These are phyloP conservation scores for Pelecanus crispus DNA, from an alignment of 2,113 vertebrate genomes.

Conservation along the genomic window DNA sequence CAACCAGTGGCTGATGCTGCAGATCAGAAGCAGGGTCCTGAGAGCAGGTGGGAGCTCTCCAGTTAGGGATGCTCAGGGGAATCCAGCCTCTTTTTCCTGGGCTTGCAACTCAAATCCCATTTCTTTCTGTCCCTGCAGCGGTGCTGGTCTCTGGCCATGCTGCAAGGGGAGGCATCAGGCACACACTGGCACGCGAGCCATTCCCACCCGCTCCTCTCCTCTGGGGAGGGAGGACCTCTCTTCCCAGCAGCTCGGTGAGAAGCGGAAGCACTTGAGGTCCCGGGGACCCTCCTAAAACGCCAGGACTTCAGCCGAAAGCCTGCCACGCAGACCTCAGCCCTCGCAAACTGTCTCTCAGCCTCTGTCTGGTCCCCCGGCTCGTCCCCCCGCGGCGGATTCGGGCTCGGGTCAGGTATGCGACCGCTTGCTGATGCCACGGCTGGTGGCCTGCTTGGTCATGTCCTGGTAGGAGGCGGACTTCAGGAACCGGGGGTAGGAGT, in stretches of 20 bases:
- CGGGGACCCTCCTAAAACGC: not conserved
- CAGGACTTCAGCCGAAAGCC: not conserved
- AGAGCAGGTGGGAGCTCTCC: not conserved
- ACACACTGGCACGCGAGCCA: not conserved
- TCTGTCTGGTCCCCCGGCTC: not conserved
- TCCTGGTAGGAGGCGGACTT: slow-evolving; percentile 75
- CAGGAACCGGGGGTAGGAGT: slow-evolving; percentile 79
- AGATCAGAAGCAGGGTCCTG: not conserved
- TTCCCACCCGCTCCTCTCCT: not conserved
- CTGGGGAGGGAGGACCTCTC: not conserved
- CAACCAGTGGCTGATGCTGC: not conserved
- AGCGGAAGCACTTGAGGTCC: not conserved
- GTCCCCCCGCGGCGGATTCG: rapidly evolving
- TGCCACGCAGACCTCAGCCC: rapidly evolving
- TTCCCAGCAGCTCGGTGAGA: not conserved
- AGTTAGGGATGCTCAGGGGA: not conserved
- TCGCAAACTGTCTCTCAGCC: not conserved
- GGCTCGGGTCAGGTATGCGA: slow-evolving; percentile 61
- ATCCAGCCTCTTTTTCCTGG: not conserved
- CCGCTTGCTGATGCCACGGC: slow-evolving; percentile 31
- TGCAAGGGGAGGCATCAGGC: not conserved
- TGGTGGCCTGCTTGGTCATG: slow-evolving; percentile 63
- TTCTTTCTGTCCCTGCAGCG: not conserved
- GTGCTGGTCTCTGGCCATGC: not conserved
- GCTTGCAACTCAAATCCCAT: not conserved